A percentile compares a stretch with the other conserved stretches of the same genome.
These are phyloP conservation scores for Cheilosia pagana DNA, from an alignment of 2,888 invertebrate genomes.

Conservation along the genomic window DNA sequence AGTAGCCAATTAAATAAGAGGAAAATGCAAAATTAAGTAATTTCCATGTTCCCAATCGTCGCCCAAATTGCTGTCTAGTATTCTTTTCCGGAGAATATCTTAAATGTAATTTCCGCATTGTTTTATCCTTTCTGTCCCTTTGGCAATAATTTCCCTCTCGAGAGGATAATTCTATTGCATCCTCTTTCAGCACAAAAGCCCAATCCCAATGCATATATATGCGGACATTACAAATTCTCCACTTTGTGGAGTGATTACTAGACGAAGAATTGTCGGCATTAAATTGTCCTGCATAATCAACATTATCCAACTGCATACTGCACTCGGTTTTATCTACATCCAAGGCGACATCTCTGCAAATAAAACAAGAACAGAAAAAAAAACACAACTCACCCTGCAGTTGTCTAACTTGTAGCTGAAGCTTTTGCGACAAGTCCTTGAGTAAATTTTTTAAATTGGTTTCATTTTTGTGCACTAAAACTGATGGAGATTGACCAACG, in stretches of 20 bases:
- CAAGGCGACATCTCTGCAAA: conserved; percentile 29
- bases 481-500: conserved; percentile 40
- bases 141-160: neutral
- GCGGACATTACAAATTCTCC: conserved; percentile 22
- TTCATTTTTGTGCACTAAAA: conserved; percentile 32
- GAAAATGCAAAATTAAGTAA: conserved; percentile 3
- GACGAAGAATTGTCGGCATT: conserved; percentile 42
- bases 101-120: conserved; percentile 9
- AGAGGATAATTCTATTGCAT: conserved; percentile 21
- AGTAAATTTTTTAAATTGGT: conserved; percentile 33
- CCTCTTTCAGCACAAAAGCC: conserved; percentile 7
- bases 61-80: conserved; percentile 6
- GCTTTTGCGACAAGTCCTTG: conserved; percentile 33
- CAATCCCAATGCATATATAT: conserved; percentile 24
- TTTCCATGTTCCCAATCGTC: neutral
- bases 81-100: neutral
- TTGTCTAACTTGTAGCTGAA: conserved; percentile 12
- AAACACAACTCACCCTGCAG: conserved; percentile 12
- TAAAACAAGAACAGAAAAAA: neutral
- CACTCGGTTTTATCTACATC: neutral
- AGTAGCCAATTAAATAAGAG: conserved; percentile 8
- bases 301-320: conserved; percentile 5
- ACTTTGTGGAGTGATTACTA: conserved; percentile 45
- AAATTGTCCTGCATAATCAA: conserved; percentile 37
- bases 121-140: neutral